Evolutionary conservation across 2,888 invertebrate species (phyloP).

Genomic region (Macrosiphum euphorbiae): DNA sequence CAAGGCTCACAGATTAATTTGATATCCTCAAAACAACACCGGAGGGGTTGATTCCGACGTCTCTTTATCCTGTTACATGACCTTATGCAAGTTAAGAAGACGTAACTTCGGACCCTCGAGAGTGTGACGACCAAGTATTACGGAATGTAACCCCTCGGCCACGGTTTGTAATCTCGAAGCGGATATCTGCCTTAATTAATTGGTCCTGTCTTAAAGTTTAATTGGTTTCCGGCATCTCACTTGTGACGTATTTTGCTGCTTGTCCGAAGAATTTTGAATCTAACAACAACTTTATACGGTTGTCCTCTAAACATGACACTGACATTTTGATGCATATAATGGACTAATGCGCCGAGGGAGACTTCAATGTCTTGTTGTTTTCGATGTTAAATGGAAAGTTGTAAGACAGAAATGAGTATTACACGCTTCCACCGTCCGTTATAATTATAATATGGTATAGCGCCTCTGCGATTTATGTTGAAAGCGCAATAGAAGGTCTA

Average conservation of each 20-base stretch:
- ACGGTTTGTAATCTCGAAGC: constrained; percentile 53
- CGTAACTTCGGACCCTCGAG: constrained; percentile 61
- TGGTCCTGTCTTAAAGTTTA: constrained; percentile 63
- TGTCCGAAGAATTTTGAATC: constrained; percentile 53
- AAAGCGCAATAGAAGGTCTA: not conserved
- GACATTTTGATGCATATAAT: constrained; percentile 39
- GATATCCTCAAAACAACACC: not conserved
- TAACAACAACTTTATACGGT: not conserved
- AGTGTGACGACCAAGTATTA: constrained; percentile 44
- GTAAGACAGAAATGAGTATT: constrained; percentile 2
- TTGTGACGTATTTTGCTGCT: constrained; percentile 41
- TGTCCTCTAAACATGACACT: constrained; percentile 24
- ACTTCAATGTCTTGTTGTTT: constrained; percentile 26
- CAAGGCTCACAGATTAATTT: constrained; percentile 44
- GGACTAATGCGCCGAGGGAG: constrained; percentile 51
- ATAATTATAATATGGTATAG: not conserved
- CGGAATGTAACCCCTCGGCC: constrained; percentile 52
- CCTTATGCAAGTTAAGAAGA: constrained; percentile 49
- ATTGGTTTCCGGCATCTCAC: constrained; percentile 58
- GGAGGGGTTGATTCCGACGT: constrained; percentile 34
- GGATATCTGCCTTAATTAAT: constrained; percentile 63
- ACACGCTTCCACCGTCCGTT: not conserved
- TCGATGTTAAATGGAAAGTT: not conserved
- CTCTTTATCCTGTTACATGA: constrained; percentile 33
- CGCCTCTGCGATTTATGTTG: not conserved